These are phyloP conservation scores for Lepidurus packardi DNA, from an alignment of 1,140 invertebrate genomes.

Conservation along the genomic window DNA sequence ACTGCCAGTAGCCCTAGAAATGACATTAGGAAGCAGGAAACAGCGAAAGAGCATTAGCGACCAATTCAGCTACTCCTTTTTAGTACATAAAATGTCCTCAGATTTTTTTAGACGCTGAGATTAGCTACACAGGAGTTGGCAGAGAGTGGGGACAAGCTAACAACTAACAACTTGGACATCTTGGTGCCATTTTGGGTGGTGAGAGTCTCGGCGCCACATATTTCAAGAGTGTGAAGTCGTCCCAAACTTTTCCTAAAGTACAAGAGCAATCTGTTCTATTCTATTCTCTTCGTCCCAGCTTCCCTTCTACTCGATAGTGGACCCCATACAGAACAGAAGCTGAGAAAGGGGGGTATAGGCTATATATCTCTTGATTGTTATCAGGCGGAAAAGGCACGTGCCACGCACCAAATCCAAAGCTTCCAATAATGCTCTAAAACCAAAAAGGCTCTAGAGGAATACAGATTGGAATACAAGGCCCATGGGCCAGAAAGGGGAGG, in stretches of 20 bases:
- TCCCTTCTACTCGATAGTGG: too few relatives aligned
- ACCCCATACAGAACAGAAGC: neutral
- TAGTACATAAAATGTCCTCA: neutral
- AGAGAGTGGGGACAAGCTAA: neutral
- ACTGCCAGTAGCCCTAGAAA: neutral
- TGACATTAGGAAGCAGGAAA: neutral
- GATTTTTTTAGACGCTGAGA: neutral
- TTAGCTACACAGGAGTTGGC: neutral
- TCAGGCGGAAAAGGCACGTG: neutral
- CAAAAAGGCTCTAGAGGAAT: neutral
- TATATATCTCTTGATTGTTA: neutral
- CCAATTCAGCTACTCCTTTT: neutral
- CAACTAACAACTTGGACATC: slow-evolving; percentile 4
- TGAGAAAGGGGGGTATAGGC: neutral
- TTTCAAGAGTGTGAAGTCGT: neutral
- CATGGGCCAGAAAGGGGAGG: neutral
- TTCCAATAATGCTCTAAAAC: slow-evolving; percentile 15
- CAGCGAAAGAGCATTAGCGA: neutral
- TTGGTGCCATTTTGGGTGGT: neutral
- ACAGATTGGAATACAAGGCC: neutral
- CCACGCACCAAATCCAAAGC: slow-evolving; percentile 6
- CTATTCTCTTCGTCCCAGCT: too few relatives aligned
- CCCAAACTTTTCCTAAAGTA: neutral
- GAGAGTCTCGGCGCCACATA: neutral
- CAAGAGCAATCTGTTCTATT: neutral